These are phyloP conservation scores for Polyommatus iphigenia DNA, from an alignment of 2,888 invertebrate genomes.

Conservation along the genomic window DNA sequence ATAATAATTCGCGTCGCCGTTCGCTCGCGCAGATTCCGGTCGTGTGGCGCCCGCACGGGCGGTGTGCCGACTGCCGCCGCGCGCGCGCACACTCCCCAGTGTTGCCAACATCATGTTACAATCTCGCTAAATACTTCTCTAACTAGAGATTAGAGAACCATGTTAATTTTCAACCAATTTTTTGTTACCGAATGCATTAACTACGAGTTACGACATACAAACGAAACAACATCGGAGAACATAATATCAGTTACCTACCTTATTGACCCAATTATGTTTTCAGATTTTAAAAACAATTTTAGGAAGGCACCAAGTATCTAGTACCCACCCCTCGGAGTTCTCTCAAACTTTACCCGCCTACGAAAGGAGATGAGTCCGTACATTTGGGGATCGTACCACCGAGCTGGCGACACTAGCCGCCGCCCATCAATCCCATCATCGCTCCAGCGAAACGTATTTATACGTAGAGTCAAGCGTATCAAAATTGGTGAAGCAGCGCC, in stretches of 20 bases:
- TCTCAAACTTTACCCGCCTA: background rate
- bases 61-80: constrained; percentile 73
- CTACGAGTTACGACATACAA: no score
- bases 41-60: constrained; percentile 81
- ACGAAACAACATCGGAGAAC: no score
- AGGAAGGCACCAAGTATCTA: no score
- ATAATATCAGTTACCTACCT: no score
- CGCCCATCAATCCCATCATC: background rate
- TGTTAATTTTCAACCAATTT: no score
- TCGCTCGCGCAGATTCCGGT: constrained; percentile 77
- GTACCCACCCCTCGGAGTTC: background rate
- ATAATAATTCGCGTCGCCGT: constrained; percentile 63
- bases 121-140: background rate
- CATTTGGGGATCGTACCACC: background rate
- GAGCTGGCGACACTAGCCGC: background rate
- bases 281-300: no score
- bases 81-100: constrained; percentile 44
- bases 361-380: background rate
- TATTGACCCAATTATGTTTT: no score
- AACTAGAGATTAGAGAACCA: no score
- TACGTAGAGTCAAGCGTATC: background rate
- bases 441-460: constrained; percentile 6
- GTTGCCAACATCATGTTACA: background rate
- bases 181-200: no score
- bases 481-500: background rate